Percentiles rank a stretch among this genome's conserved stretches.
phyloP scores from a whole-genome alignment of 2,797 vertebrate species.

The Sardinella longiceps region DNA sequence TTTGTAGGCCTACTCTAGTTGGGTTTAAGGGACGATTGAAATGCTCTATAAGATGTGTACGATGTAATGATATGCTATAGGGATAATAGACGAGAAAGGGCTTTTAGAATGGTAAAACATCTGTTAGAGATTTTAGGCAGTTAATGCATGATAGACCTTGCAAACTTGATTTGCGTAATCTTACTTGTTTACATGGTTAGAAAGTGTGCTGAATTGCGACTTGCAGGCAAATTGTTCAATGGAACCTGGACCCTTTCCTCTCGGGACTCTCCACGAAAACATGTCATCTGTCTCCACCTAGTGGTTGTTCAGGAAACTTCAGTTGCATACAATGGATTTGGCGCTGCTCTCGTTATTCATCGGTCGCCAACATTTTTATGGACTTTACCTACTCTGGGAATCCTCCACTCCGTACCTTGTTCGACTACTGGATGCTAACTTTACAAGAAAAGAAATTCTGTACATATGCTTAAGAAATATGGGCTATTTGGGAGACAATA shows the following conservation, averaged over 20 bases:
- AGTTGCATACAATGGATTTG: not conserved
- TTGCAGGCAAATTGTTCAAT: not conserved
- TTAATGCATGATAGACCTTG: no score
- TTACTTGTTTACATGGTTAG: not conserved
- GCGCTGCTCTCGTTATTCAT: slow-evolving; percentile 32
- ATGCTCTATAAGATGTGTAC: no score
- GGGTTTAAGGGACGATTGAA: no score
- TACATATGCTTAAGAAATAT: not conserved
- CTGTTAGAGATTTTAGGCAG: no score
- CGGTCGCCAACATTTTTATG: slow-evolving; percentile 35
- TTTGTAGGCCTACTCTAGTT: no score
- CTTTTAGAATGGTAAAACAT: no score
- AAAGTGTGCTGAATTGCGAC: not conserved
- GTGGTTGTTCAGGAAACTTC: slow-evolving; percentile 30
- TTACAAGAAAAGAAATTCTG: not conserved
- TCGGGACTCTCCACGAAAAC: not conserved
- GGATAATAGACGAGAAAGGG: no score
- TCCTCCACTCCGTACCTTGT: slow-evolving; percentile 26
- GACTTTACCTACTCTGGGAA: slow-evolving; percentile 3
- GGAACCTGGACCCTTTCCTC: not conserved
- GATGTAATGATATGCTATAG: no score
- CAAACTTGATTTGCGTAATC: not conserved
- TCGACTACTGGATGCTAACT: slow-evolving; percentile 34
- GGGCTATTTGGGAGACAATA: not conserved
- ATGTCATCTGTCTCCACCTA: slow-evolving; percentile 74